Evolutionary conservation across 2,888 invertebrate genomes (phyloP).

Genomic region (Sarcophaga caerulescens): DNA sequence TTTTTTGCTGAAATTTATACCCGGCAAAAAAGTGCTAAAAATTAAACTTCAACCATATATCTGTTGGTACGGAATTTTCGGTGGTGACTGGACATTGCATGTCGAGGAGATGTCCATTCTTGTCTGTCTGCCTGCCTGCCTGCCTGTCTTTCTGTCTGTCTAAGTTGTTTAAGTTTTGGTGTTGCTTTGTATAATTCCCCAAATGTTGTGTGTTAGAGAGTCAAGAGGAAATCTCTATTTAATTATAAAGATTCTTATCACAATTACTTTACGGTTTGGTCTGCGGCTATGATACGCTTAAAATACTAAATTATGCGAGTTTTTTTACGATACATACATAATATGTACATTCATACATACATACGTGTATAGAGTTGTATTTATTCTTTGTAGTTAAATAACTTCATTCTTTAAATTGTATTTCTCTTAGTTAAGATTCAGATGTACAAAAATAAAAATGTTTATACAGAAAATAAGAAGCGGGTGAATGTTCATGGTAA

Average conservation of each 20-base stretch:
- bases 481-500: too few relatives aligned
- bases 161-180: not conserved
- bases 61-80: slow-evolving; percentile 20
- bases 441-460: too few relatives aligned
- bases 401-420: too few relatives aligned
- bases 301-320: not conserved
- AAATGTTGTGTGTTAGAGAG: not conserved
- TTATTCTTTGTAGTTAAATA: too few relatives aligned
- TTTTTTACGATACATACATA: not conserved
- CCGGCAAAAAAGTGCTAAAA: slow-evolving; percentile 36
- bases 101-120: not conserved
- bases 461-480: too few relatives aligned
- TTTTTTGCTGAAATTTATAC: not conserved
- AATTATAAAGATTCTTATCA: slow-evolving; percentile 48
- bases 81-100: slow-evolving; percentile 4
- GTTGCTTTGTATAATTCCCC: slow-evolving; percentile 17
- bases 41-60: slow-evolving; percentile 47
- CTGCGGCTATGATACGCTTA: not conserved
- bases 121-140: not conserved
- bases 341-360: too few relatives aligned
- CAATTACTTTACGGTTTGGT: slow-evolving; percentile 18
- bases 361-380: too few relatives aligned
- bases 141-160: not conserved
- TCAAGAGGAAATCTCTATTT: slow-evolving; percentile 24
- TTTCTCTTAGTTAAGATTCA: too few relatives aligned